phyloP scores from a whole-genome alignment of 1,140 invertebrate species.

The Aleiodes sp. region DNA sequence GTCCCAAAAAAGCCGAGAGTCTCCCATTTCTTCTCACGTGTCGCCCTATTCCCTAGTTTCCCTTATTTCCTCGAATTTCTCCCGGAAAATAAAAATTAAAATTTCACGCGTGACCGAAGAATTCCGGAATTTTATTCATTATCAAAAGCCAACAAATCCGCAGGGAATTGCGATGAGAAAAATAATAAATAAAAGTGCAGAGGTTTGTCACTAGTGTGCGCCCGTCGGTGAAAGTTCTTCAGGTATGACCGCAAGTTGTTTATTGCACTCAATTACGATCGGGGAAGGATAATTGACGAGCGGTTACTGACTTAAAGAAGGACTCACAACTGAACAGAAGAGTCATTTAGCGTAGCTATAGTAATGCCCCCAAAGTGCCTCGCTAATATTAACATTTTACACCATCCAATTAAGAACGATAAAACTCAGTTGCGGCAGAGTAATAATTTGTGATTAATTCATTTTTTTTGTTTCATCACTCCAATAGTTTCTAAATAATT shows the following conservation, averaged over 20 bases:
- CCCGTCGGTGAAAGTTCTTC: constrained; percentile 14
- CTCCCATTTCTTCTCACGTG: no score
- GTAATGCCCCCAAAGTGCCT: neutral
- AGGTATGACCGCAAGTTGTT: constrained; percentile 13
- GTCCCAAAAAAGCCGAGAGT: no score
- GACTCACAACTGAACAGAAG: neutral
- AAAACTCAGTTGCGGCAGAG: constrained; percentile 8
- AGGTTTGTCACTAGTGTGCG: neutral
- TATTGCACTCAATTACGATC: constrained; percentile 16
- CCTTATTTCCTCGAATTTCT: no score
- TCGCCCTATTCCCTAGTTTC: no score
- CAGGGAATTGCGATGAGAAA: neutral
- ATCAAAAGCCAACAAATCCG: no score
- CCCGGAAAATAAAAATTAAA: no score
- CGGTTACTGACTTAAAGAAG: constrained; percentile 13
- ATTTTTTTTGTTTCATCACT: neutral
- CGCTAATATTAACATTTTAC: constrained; percentile 18
- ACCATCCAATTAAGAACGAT: constrained; percentile 14
- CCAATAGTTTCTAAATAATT: no score
- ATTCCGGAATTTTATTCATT: no score
- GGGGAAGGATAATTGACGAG: constrained; percentile 13
- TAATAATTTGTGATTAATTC: neutral
- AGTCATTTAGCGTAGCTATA: constrained; percentile 6
- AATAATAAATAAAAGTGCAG: neutral
- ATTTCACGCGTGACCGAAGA: no score